Evolutionary conservation across 2,888 invertebrate genomes (phyloP), one percentile per base, ranked within the genome.

Genomic region (Stomorhina lunata): DNA sequence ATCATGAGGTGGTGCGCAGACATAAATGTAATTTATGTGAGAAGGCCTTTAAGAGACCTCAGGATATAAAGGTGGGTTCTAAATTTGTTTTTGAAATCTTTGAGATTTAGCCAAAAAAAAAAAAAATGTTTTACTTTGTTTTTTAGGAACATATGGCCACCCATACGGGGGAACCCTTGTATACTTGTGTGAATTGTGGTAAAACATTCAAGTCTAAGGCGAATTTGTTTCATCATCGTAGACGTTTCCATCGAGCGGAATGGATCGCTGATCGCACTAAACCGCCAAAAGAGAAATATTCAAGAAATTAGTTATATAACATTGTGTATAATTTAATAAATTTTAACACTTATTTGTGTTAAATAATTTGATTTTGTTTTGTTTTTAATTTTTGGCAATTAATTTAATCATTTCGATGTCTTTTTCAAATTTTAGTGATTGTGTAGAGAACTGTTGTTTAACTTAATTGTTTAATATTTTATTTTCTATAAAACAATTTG

Each of bases 11-110:
- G 32, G 86, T 87, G 6, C 87, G 89, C 1, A 87, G 84, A 4
- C 90, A 90, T 79, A 87, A 88, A 45, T 91, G 91, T 68, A 87
- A 87, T 3, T 87, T 90, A 85, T 91, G 90, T 78, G 88, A 88
- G 10, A 91, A 91, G 80, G 88, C 88, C 6, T 91, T 91, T 40
- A 91, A 90, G 57, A 86, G 89, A 0, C 85, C 89, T 0, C 81
- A 82, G 65, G 81, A 78, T 57, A 69, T 82, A 40, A 82, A 69
- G 69, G 81, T 81, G 29, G n/a, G 76, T 57, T 57, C 1, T 7
- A 7, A 32, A 25, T 48, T 27, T n/a, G n/a, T n/a, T n/a, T n/a
- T n/a, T n/a, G n/a, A 10, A 15, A 15, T 7, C 6, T 59, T 3
- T 27, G 4, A 25, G 9, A n/a, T 2, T 25, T 37, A n/a, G n/a